Evolutionary conservation across 2,113 vertebrate genomes (phyloP).

Genomic region (Cervus canadensis): DNA sequence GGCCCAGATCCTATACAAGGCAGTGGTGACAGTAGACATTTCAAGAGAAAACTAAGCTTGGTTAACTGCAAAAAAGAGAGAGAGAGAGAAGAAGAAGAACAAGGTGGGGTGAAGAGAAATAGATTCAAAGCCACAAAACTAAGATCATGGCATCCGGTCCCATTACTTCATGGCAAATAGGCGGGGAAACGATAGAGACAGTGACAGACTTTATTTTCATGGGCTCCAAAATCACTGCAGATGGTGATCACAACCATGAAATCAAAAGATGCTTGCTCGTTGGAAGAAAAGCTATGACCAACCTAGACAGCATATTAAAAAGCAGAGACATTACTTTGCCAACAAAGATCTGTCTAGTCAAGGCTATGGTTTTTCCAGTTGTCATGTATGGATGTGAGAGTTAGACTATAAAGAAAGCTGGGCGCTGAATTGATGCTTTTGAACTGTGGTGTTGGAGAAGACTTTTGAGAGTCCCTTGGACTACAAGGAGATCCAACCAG

Average conservation of each 20-base stretch:
- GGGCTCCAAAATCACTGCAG: not conserved
- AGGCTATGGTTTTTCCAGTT: not conserved
- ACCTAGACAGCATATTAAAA: not conserved
- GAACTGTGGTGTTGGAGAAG: not conserved
- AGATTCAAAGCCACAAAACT: not conserved
- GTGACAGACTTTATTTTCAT: accelerated
- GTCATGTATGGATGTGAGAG: not conserved
- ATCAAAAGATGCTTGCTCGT: not conserved
- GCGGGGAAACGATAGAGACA: not conserved
- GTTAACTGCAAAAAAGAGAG: not conserved
- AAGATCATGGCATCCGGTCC: not conserved
- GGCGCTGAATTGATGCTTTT: not conserved
- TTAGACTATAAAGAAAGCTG: not conserved
- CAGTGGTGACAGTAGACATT: not conserved
- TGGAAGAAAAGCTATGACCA: not conserved
- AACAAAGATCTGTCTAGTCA: not conserved
- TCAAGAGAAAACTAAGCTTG: not conserved
- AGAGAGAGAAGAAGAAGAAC: not conserved
- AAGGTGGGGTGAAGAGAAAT: not conserved
- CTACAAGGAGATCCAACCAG: not conserved
- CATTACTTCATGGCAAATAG: not conserved
- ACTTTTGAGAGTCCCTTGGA: not conserved
- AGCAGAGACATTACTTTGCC: not conserved
- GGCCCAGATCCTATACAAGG: not conserved
- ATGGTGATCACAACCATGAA: not conserved